phyloP scores from a whole-genome alignment of 2,888 invertebrate genomes.

The Drosophila mimetica region DNA sequence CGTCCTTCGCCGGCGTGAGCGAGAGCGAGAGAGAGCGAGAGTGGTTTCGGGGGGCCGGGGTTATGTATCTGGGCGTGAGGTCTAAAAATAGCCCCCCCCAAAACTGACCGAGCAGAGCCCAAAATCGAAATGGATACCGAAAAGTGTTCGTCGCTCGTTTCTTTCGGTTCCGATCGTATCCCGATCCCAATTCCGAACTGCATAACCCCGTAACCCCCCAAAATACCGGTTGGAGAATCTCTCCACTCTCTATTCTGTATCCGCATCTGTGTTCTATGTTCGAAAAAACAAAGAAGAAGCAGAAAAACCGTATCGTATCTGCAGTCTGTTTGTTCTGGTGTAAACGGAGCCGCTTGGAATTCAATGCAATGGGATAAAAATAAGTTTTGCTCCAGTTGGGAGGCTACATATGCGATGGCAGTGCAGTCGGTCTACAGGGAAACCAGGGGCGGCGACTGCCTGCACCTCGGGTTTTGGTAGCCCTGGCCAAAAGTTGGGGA shows the following conservation, averaged over 20 bases:
- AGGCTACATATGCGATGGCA: slow-evolving; percentile 13
- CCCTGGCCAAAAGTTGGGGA: neutral
- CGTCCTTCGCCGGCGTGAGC: slow-evolving; percentile 59
- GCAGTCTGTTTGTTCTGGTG: slow-evolving; percentile 39
- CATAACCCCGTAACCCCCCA: slow-evolving; percentile 1
- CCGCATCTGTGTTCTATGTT: neutral
- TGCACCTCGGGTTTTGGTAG: slow-evolving; percentile 5
- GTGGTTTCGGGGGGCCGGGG: slow-evolving; percentile 1
- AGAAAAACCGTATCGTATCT: too few relatives aligned
- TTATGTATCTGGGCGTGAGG: slow-evolving; percentile 81
- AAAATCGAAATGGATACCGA: slow-evolving; percentile 84
- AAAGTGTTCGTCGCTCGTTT: slow-evolving; percentile 17
- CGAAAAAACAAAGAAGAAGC: too few relatives aligned
- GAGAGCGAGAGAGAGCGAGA: slow-evolving; percentile 22
- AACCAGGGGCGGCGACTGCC: slow-evolving; percentile 3
- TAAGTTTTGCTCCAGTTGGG: slow-evolving; percentile 74
- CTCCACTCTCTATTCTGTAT: neutral
- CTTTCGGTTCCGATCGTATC: neutral
- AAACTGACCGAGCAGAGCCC: slow-evolving; percentile 19
- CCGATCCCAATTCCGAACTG: slow-evolving; percentile 28
- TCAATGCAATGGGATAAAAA: slow-evolving; percentile 78
- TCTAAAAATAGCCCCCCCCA: slow-evolving; percentile 82
- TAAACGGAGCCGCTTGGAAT: slow-evolving; percentile 79
- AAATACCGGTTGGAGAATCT: slow-evolving; percentile 61
- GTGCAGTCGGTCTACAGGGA: slow-evolving; percentile 26